Evolutionary conservation across 92 coral and sea anemone species (phyloP), one percentile per base, ranked within the genome.

Genomic region (Pocillopora meandrina): DNA sequence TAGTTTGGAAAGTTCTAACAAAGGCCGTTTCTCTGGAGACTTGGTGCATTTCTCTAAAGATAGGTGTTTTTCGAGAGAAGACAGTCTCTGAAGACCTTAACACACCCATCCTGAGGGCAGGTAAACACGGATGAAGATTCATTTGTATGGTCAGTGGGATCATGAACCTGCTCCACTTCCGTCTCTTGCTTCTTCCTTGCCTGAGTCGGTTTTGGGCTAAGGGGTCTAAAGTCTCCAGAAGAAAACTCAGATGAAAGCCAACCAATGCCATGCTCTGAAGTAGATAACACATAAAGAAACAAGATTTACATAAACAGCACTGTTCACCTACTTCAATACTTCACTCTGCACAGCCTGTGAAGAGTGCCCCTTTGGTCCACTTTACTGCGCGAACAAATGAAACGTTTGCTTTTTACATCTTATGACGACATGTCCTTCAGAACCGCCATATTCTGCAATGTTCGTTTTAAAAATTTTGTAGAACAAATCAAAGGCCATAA

Each of bases 61-160:
- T 36, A 87, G 87, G 72, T 87, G 93, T 87, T 75, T 87, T 65
- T 87, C 89, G 61, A 90, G 71, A 60, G 89, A 80, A 23, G 91
- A 78, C 1, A 69, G 61, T 61, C 86, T 80, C 61, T 91, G 93
- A 58, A 91, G 52, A 87, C 91, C 58, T 81, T 60, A n/a, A 65
- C 75, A 76, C 83, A 84, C 5, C 88, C 88, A 64, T 83, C 87
- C 74, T 61, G 87, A 23, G 80, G 87, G 61, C 87, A 83, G 71
- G 80, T n/a, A 73, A 83, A 83, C 26, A 61, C 61, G n/a, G 87
- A 60, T 21, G 92, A 21, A 31, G 62, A 72, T 56, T 71, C 65
- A 20, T 77, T 78, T 5, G 65, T 72, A 19, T 7, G 14, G 42
- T 64, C 67, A 18, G 76, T 19, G 33, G 72, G 65, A 12, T 7